Base-by-base conservation (phyloP, 2,888 invertebrate species). In the Byasa hedistus region DNA sequence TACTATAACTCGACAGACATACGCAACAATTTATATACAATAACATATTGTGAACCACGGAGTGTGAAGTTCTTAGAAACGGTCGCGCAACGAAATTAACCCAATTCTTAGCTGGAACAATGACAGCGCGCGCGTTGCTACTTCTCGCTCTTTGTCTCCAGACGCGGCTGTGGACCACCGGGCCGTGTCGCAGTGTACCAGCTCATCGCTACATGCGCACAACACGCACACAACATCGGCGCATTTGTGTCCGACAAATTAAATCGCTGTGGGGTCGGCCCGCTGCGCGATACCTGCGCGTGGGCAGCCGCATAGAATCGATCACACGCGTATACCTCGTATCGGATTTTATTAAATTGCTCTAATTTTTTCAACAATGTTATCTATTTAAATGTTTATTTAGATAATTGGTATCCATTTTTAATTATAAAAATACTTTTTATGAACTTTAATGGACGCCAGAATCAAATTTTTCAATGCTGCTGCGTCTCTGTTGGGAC, bases 211-310 rank as follows among this genome's bases (percentile, higher is more conserved):
- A 70, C 67, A 71, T 70, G 66, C 61, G 54, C 39, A 24, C 57
- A 44, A 54, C 64, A 69, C 70, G 66, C 57, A 51, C 63, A 57
- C 57, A 52, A 39, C 65, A 66, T 65, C 19, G 65, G 61, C 70
- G 66, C 68, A 61, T 57, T 60, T 61, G 54, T 71, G 71, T 71
- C 68, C 58, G 72, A 72, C 73, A 72, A 74, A 75, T 75, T 72
- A 74, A 72, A 73, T 72, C 73, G 70, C 69, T 69, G 74, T 73
- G 70, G 62, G 71, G 70, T 73, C 72, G 71, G 68, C 65, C 68
- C 61, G 69, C 44, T 8, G 57, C 48, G 56, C 61, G 66, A 51
- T 64, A 68, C 60, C 66, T 58, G 69, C 68, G 72, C 69, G 74
- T 74, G 72, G 73, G 73, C 69, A 61, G 69, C 59, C 19, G 60